Conservation (phyloP, 1,140 invertebrate genomes). For the Sinella curviseta region DNA sequence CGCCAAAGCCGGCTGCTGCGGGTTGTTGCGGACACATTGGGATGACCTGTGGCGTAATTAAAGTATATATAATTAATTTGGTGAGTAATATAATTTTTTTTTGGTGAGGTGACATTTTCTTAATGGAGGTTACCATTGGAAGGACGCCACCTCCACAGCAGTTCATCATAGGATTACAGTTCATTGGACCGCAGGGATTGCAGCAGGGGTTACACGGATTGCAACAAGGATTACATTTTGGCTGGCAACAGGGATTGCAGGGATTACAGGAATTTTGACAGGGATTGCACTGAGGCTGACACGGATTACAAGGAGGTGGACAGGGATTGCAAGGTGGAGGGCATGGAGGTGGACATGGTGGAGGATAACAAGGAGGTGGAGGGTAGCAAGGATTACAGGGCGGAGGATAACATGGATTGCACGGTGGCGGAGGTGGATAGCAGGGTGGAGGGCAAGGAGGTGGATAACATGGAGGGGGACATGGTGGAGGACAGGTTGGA, state of each 20-base stretch:
- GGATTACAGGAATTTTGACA: constrained; percentile 16
- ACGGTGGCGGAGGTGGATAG: neutral
- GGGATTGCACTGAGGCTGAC: constrained; percentile 5
- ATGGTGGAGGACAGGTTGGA: neutral
- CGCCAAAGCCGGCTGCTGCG: neutral
- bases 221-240: constrained; percentile 12
- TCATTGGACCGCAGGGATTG: constrained; percentile 9
- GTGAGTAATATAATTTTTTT: no score
- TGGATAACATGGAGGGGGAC: neutral
- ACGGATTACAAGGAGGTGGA: neutral
- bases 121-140: neutral
- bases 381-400: constrained; percentile 4
- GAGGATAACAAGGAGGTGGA: neutral
- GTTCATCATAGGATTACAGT: neutral
- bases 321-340: neutral
- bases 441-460: neutral
- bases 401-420: neutral
- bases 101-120: neutral
- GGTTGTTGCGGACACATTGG: constrained; percentile 10
- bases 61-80: neutral
- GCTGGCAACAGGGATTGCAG: neutral
- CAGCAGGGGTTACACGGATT: neutral
- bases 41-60: neutral
- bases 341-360: constrained; percentile 3
- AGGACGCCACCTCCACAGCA: constrained; percentile 10